These are phyloP conservation scores for Salvelinus alpinus DNA, from an alignment of 2,113 vertebrate species.

Conservation along the genomic window DNA sequence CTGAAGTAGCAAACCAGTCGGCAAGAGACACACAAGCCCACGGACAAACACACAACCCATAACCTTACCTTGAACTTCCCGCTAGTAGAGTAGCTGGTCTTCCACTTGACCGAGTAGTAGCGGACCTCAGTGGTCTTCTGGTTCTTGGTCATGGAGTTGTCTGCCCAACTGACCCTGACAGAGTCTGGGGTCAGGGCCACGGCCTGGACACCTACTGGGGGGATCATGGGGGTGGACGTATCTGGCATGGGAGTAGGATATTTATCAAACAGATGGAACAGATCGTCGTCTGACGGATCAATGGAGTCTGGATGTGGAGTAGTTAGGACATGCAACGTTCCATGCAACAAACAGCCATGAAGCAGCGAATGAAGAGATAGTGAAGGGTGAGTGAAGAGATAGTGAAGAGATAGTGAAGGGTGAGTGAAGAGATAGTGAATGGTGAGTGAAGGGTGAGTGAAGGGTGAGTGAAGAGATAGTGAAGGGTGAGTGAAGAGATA, in stretches of 20 bases:
- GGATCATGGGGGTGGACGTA: slow-evolving; percentile 95
- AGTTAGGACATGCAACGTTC: too few species aligned
- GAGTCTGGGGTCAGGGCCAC: slow-evolving; percentile 89
- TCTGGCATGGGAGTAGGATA: slow-evolving; percentile 96
- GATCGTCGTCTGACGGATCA: slow-evolving; percentile 90
- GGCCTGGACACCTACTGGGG: slow-evolving; percentile 95
- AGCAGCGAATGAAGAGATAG: too few species aligned
- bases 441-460: too few species aligned
- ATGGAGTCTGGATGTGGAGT: slow-evolving; percentile 81
- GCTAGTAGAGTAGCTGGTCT: slow-evolving; percentile 88
- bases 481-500: too few species aligned
- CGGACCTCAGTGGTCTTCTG: slow-evolving; percentile 86
- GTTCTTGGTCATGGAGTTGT: slow-evolving; percentile 92
- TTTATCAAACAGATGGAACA: slow-evolving; percentile 96
- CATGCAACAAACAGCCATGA: too few species aligned
- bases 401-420: too few species aligned
- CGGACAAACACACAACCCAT: too few species aligned
- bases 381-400: too few species aligned
- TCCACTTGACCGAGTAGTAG: slow-evolving; percentile 94
- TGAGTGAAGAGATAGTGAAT: too few species aligned
- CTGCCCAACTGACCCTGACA: slow-evolving; percentile 93
- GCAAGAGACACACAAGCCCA: too few species aligned
- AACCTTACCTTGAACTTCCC: slow-evolving; percentile 90
- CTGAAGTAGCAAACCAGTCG: too few species aligned
- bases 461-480: too few species aligned